Conservation (phyloP, 1,140 invertebrate genomes). For the Pogonus chalceus region DNA sequence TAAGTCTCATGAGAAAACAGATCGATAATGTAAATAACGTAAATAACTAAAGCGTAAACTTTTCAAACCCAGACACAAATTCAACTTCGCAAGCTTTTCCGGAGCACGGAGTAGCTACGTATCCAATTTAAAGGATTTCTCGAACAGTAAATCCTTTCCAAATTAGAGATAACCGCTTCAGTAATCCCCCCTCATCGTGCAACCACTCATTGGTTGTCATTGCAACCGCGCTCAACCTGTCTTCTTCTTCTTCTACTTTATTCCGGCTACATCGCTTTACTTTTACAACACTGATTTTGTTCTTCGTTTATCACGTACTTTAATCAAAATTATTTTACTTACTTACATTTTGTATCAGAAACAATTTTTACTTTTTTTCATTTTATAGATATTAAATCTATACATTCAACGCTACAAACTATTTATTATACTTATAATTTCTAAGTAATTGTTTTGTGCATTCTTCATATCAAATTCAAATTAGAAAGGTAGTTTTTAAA, state of each 20-base stretch:
- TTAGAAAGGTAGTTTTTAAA: too few relatives aligned
- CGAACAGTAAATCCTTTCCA: conserved; percentile 42
- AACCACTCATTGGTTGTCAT: conserved; percentile 4
- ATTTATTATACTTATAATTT: too few relatives aligned
- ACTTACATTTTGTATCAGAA: neutral
- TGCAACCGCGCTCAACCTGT: neutral
- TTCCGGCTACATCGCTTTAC: neutral
- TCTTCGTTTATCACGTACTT: neutral
- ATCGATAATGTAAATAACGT: neutral
- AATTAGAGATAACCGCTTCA: conserved; percentile 44
- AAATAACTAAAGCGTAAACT: neutral
- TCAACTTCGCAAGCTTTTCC: neutral
- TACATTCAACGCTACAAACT: too few relatives aligned
- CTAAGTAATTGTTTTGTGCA: too few relatives aligned
- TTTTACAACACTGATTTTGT: neutral
- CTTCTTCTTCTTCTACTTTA: neutral
- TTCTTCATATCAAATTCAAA: too few relatives aligned
- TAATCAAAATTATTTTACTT: neutral
- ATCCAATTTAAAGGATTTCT: conserved; percentile 47
- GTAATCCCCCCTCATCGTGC: conserved; percentile 37
- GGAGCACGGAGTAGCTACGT: conserved; percentile 7
- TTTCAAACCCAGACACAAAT: neutral
- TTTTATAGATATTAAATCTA: neutral
- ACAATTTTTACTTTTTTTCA: neutral
- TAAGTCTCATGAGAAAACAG: neutral